phyloP scores from a whole-genome alignment of 2,797 vertebrate genomes.

The Enteromius afrohamiltoni region DNA sequence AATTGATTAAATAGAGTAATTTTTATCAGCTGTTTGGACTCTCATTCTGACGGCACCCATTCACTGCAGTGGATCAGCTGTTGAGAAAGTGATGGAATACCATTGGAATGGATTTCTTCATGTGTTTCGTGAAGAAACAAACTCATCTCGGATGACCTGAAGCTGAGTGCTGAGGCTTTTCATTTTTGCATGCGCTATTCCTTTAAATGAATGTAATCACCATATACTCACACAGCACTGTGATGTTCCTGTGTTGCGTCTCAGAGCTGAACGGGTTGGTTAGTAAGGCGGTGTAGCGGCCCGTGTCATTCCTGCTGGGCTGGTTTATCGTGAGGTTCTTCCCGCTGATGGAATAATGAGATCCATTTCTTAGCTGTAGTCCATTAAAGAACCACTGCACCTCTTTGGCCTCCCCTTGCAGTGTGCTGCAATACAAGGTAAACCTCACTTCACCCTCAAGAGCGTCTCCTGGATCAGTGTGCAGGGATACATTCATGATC shows the following conservation, averaged over 20 bases:
- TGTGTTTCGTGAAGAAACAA: neutral
- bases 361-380: conserved; percentile 55
- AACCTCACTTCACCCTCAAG: conserved; percentile 66
- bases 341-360: conserved; percentile 58
- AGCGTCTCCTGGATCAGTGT: neutral
- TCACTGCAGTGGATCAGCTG: neutral
- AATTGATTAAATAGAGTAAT: neutral
- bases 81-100: neutral
- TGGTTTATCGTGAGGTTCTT: conserved; percentile 70
- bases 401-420: conserved; percentile 64
- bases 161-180: neutral
- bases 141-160: neutral
- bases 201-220: neutral
- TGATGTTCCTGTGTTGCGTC: conserved; percentile 60
- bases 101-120: neutral
- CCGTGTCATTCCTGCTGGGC: conserved; percentile 70
- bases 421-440: conserved; percentile 70
- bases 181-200: neutral
- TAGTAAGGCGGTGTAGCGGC: conserved; percentile 76
- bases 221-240: conserved; percentile 75
- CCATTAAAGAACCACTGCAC: conserved; percentile 76
- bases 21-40: neutral
- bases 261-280: conserved; percentile 78
- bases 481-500: conserved; percentile 64
- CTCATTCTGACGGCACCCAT: neutral